A percentile compares a stretch with the other conserved stretches of the same genome.
Evolutionary conservation across 2,888 invertebrate genomes (phyloP).

Genomic region (Tipula vernalis): DNA sequence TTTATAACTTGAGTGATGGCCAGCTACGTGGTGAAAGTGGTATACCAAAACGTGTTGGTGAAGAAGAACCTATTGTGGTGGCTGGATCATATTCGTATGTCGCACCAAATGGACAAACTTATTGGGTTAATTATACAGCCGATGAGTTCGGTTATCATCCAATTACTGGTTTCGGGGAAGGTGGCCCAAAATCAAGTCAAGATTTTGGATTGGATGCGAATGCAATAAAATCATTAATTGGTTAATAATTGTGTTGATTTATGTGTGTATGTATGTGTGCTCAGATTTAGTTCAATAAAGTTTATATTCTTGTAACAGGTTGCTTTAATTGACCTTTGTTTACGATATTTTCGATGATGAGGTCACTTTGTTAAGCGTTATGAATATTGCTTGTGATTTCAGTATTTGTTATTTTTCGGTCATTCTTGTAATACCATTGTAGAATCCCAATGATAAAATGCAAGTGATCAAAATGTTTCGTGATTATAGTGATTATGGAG

Average conservation of each 20-base stretch:
- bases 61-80: constrained; percentile 20
- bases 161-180: constrained; percentile 14
- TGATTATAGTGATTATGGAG: constrained; percentile 14
- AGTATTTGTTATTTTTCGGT: background rate
- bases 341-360: background rate
- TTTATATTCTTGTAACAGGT: background rate
- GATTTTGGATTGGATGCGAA: constrained; percentile 15
- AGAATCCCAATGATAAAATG: background rate
- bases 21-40: constrained; percentile 16
- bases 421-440: background rate
- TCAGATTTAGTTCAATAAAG: background rate
- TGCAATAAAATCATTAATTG: constrained; percentile 16
- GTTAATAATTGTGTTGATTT: constrained; percentile 11
- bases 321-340: background rate
- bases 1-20: constrained; percentile 17
- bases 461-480: background rate
- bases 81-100: constrained; percentile 22
- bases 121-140: constrained; percentile 24
- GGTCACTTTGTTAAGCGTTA: background rate
- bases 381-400: background rate
- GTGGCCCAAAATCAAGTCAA: constrained; percentile 15
- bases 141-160: constrained; percentile 22
- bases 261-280: background rate
- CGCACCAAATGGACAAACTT: constrained; percentile 21
- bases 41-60: constrained; percentile 12